Evolutionary conservation across 2,888 invertebrate genomes (phyloP).

Genomic region (Drosophila longiperda): DNA sequence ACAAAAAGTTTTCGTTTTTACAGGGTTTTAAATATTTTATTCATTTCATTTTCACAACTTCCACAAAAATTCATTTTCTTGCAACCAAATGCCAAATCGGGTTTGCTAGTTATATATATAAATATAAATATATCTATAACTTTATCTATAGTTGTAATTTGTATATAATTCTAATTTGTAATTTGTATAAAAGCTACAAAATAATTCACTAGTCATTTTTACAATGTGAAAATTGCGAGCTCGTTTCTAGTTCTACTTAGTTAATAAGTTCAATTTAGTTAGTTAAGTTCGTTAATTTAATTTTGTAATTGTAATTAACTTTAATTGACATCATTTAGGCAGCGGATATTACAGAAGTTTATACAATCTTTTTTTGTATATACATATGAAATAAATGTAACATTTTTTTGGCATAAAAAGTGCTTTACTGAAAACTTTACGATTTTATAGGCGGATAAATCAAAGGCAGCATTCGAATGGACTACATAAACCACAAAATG

Average conservation of each 20-base stretch:
- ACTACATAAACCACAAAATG: slow-evolving; percentile 20
- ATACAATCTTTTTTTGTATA: slow-evolving; percentile 25
- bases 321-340: slow-evolving; percentile 45
- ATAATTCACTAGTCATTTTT: slow-evolving; percentile 82
- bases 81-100: slow-evolving; percentile 75
- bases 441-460: slow-evolving; percentile 34
- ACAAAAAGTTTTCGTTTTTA: slow-evolving; percentile 42
- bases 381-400: slow-evolving; percentile 48
- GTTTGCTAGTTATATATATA: slow-evolving; percentile 61
- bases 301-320: slow-evolving; percentile 11
- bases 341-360: slow-evolving; percentile 48
- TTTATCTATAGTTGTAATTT: slow-evolving; percentile 17
- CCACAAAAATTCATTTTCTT: slow-evolving; percentile 49
- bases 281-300: slow-evolving; percentile 48
- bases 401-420: slow-evolving; percentile 21
- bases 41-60: slow-evolving; percentile 49
- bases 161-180: slow-evolving; percentile 54
- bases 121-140: slow-evolving; percentile 4
- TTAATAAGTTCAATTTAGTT: slow-evolving; percentile 34
- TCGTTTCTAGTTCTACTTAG: slow-evolving; percentile 69
- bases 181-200: slow-evolving; percentile 61
- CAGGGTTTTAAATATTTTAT: slow-evolving; percentile 45
- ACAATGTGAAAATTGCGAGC: slow-evolving; percentile 82
- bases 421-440: background rate
- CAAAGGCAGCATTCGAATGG: slow-evolving; percentile 18